Evolutionary conservation across 2,113 vertebrate species (phyloP), one percentile per base, ranked within the genome.

Genomic region (Sapayoa aenigma): DNA sequence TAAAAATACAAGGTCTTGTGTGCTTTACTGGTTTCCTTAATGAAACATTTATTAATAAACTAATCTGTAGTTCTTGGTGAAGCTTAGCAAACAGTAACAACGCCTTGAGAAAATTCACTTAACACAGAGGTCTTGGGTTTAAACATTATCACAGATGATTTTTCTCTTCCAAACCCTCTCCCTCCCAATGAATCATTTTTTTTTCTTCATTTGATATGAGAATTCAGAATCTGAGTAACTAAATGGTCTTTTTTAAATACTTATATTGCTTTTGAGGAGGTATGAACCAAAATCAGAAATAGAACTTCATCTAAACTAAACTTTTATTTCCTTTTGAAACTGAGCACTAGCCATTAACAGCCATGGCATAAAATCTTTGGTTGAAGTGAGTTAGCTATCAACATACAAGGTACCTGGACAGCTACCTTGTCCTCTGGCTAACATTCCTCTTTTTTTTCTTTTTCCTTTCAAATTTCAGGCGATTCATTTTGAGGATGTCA

Each of bases 31-130:
- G 37, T 82, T 96, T 87, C 49, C 30, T 74, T 86, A 89, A 87
- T 75, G 39, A 92, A 87, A 90, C 46, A 28, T 71, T 89, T 89
- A 53, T 87, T 90, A 89, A 87, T 81, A 92, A 89, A 84, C 47
- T 78, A 77, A 91, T 87, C 59, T 80, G 71, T 27, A 85, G 62
- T 76, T 37, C 62, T 92, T 76, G 49, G 31, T 87, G 53, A 87
- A 87, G 53, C 42, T 55, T 86, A 90, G 62, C n/a, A 28, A 91
- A 65, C n/a, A 66, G 56, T 50, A 87, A 79, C 46, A 90, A 72
- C 22, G 63, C 60, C 66, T 83, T 30, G 33, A 58, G 49, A 83
- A 62, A 90, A 94, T 55, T 73, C 23, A 59, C 41, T 76, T 71
- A 73, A 28, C 25, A 21, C 50, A 24, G 44, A 44, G 73, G 23